Percentiles rank a stretch among this genome's conserved stretches.
phyloP scores from a whole-genome alignment of 2,113 vertebrate genomes.

The Thamnaconus septentrionalis region DNA sequence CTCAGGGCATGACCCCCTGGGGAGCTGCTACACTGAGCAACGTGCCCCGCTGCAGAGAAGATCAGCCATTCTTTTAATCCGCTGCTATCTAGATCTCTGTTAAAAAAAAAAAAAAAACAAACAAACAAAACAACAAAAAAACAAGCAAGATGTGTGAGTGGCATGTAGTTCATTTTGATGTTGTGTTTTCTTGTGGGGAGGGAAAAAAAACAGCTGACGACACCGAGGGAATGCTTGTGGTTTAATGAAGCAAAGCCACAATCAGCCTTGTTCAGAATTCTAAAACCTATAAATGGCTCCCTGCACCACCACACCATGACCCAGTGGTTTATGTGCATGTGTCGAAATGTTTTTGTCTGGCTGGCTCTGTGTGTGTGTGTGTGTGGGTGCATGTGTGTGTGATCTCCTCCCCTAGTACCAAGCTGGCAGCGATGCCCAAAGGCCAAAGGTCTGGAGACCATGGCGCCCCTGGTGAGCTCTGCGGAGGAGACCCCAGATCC shows the following conservation, averaged over 20 bases:
- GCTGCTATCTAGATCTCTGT: too few relatives aligned
- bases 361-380: too few relatives aligned
- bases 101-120: too few relatives aligned
- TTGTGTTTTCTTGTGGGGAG: too few relatives aligned
- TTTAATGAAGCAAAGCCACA: not conserved
- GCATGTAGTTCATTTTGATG: too few relatives aligned
- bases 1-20: constrained; percentile 31
- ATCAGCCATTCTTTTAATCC: too few relatives aligned
- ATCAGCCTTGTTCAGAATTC: constrained; percentile 9
- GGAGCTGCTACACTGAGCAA: not conserved
- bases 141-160: too few relatives aligned
- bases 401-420: constrained; percentile 31
- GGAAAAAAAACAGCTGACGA: not conserved
- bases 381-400: not conserved
- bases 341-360: constrained; percentile 1
- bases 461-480: constrained; percentile 74
- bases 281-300: not conserved
- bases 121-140: too few relatives aligned
- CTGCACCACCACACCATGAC: not conserved
- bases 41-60: too few relatives aligned
- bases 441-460: constrained; percentile 70
- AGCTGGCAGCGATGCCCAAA: constrained; percentile 61
- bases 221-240: not conserved
- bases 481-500: constrained; percentile 81
- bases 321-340: not conserved